phyloP scores from a whole-genome alignment of 1,140 invertebrate genomes.

The Metaphire vulgaris region DNA sequence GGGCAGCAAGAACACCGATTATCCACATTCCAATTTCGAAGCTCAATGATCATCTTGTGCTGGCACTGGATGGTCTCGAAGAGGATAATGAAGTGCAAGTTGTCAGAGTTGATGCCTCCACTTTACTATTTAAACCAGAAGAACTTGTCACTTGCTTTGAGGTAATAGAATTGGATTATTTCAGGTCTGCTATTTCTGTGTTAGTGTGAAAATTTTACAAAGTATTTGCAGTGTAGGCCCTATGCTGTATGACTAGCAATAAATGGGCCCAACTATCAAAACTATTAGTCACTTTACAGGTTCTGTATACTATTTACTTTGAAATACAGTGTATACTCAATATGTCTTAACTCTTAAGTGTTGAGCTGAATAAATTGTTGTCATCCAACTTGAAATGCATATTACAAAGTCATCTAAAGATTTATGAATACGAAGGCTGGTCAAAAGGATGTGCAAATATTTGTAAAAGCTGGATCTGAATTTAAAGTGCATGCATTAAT shows the following conservation, averaged over 20 bases:
- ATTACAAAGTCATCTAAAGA: too few relatives aligned
- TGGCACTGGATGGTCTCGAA: background rate
- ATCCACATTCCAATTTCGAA: background rate
- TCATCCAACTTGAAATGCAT: too few relatives aligned
- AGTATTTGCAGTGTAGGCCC: background rate
- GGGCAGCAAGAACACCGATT: background rate
- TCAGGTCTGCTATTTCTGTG: too few relatives aligned
- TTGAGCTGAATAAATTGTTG: too few relatives aligned
- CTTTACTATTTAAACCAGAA: background rate
- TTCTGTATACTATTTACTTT: background rate
- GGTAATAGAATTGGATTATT: too few relatives aligned
- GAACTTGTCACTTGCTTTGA: background rate
- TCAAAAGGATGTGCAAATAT: background rate
- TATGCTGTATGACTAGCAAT: background rate
- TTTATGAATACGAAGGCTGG: too few relatives aligned
- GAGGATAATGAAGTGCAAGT: background rate
- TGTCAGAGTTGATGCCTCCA: background rate
- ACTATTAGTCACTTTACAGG: background rate
- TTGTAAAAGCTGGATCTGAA: background rate
- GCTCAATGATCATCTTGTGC: background rate
- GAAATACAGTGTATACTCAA: too few relatives aligned
- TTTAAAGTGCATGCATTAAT: background rate
- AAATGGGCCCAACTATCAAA: background rate
- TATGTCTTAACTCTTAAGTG: too few relatives aligned
- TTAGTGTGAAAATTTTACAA: too few relatives aligned